Evolutionary conservation across 2,888 invertebrate genomes (phyloP).

Genomic region (Bedellia somnulentella): DNA sequence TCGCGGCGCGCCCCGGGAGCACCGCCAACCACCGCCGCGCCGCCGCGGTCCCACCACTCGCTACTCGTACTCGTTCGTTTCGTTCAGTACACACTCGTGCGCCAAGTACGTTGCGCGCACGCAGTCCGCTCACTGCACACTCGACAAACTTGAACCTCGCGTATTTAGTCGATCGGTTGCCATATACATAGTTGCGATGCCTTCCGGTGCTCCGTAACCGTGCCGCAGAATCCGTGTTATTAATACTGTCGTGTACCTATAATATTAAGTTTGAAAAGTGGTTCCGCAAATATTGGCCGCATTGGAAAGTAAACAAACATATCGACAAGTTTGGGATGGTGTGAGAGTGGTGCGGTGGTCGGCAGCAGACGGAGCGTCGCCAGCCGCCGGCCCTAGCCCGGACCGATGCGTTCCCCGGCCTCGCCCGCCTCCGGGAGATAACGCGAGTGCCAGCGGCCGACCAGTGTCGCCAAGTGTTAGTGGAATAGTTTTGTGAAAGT

Average conservation of each 20-base stretch:
- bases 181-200: slow-evolving; percentile 29
- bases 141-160: slow-evolving; percentile 14
- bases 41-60: slow-evolving; percentile 20
- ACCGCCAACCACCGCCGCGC: slow-evolving; percentile 18
- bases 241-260: slow-evolving; percentile 13
- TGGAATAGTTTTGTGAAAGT: slow-evolving; percentile 60
- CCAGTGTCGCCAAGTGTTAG: slow-evolving; percentile 37
- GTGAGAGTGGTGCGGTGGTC: too few species aligned
- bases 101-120: slow-evolving; percentile 50
- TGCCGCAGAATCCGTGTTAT: slow-evolving; percentile 17
- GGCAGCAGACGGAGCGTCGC: slow-evolving; percentile 41
- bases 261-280: too few species aligned
- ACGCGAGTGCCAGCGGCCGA: slow-evolving; percentile 50
- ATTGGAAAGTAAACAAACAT: slow-evolving; percentile 23
- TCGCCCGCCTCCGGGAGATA: slow-evolving; percentile 38
- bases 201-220: slow-evolving; percentile 20
- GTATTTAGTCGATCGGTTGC: slow-evolving; percentile 23
- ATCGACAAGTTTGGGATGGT: too few species aligned
- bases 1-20: slow-evolving; percentile 1
- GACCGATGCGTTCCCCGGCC: slow-evolving; percentile 23
- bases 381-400: slow-evolving; percentile 14
- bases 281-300: too few species aligned
- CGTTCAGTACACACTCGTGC: slow-evolving; percentile 52
- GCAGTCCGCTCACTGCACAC: slow-evolving; percentile 28
- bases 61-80: too few species aligned